Evolutionary conservation across 2,113 vertebrate species (phyloP).

Genomic region (rabbit (Oryctolagus cuniculus)): DNA sequence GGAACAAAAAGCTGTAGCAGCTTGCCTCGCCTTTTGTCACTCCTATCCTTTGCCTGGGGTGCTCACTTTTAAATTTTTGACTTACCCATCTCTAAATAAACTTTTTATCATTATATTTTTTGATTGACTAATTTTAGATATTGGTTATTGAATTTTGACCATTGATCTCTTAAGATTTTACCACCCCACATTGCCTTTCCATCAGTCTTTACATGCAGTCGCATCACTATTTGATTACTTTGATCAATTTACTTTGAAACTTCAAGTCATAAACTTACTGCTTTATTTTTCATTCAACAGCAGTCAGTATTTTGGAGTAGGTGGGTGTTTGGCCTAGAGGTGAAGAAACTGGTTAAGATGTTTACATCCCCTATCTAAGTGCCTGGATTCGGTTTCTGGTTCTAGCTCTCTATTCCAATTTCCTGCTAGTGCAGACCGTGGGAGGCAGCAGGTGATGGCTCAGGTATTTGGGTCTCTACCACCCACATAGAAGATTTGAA

Average conservation of each 20-base stretch:
- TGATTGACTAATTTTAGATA: neutral
- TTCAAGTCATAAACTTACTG: neutral
- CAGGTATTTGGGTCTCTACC: too few relatives aligned
- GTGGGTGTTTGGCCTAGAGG: too few relatives aligned
- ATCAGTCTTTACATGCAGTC: neutral
- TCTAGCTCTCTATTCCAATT: too few relatives aligned
- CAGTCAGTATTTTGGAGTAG: neutral
- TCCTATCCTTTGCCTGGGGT: neutral
- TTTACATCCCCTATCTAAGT: too few relatives aligned
- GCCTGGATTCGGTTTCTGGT: too few relatives aligned
- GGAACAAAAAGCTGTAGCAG: neutral
- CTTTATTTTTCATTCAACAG: neutral
- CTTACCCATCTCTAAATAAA: constrained; percentile 12
- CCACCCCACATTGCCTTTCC: too few relatives aligned
- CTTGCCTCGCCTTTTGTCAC: neutral
- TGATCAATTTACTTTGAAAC: constrained; percentile 11
- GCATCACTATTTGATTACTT: neutral
- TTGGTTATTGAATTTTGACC: neutral
- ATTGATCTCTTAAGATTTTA: neutral
- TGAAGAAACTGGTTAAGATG: too few relatives aligned
- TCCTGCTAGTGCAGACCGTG: too few relatives aligned
- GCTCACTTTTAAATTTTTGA: neutral
- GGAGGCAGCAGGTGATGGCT: too few relatives aligned
- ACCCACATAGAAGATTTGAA: too few relatives aligned
- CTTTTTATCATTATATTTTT: neutral